These are phyloP conservation scores for Caenorhabditis becei DNA, from an alignment of 2,888 invertebrate species.

Conservation along the genomic window DNA sequence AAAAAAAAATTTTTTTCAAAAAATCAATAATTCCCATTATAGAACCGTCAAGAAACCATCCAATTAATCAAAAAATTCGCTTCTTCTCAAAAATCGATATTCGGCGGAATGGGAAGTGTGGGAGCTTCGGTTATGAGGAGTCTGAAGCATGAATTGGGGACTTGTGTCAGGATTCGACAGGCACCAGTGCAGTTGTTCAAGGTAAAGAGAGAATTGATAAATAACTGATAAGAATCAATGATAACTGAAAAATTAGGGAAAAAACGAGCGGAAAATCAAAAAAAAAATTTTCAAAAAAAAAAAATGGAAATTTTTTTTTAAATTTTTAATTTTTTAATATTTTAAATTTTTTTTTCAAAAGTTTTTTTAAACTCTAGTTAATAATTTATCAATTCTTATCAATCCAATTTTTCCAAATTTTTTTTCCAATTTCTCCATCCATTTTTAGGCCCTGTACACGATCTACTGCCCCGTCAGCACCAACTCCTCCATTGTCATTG, in stretches of 20 bases:
- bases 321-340: too few relatives aligned
- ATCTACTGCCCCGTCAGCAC: slow-evolving; percentile 73
- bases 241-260: background rate
- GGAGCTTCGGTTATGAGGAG: slow-evolving; percentile 38
- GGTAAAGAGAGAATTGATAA: slow-evolving; percentile 3
- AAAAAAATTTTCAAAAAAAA: background rate
- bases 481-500: slow-evolving; percentile 66
- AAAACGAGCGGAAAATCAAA: background rate
- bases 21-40: background rate
- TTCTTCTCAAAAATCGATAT: slow-evolving; percentile 59
- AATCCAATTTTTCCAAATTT: background rate
- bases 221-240: too few relatives aligned
- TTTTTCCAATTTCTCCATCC: background rate
- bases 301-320: too few relatives aligned
- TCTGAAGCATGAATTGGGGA: slow-evolving; percentile 61
- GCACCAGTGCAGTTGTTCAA: slow-evolving; percentile 59
- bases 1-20: background rate
- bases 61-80: slow-evolving; percentile 43
- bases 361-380: too few relatives aligned
- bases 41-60: slow-evolving; percentile 35
- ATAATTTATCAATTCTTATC: too few relatives aligned
- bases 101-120: slow-evolving; percentile 50
- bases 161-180: slow-evolving; percentile 60
- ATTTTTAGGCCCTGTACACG: slow-evolving; percentile 68
- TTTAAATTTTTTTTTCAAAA: too few relatives aligned